These are phyloP conservation scores for Smutsia gigantea DNA, from an alignment of 2,797 vertebrate genomes.

Conservation along the genomic window DNA sequence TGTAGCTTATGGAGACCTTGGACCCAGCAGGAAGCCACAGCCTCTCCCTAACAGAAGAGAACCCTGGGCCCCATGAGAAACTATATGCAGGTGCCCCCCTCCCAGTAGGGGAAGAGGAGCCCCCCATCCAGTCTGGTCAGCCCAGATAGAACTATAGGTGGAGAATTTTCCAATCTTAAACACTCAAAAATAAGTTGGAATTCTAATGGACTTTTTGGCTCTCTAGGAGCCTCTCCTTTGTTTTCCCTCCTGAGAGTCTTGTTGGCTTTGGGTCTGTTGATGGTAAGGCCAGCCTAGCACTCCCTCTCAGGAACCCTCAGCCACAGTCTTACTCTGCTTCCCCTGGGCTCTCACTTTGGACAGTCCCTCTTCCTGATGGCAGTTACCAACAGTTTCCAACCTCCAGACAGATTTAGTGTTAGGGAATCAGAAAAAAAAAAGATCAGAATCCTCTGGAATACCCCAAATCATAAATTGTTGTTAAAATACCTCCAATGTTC, in stretches of 20 bases:
- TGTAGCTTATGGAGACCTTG: not conserved
- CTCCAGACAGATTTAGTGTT: not conserved
- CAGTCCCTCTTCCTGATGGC: not conserved
- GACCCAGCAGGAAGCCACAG: not conserved
- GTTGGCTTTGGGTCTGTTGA: no score
- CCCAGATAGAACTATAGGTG: not conserved
- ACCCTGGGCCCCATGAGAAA: not conserved
- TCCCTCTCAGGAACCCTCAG: not conserved
- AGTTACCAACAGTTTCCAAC: not conserved
- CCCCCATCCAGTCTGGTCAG: not conserved
- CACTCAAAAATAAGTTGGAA: not conserved
- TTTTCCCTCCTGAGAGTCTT: not conserved
- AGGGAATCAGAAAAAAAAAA: not conserved
- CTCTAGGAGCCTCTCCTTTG: not conserved
- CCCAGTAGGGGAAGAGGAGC: rapidly evolving
- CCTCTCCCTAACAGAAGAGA: not conserved
- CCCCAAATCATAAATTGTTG: not conserved
- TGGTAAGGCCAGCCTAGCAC: not conserved
- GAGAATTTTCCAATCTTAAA: not conserved
- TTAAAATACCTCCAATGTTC: not conserved
- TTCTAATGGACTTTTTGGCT: not conserved
- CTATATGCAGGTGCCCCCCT: not conserved
- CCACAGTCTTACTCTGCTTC: not conserved
- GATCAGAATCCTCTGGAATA: not conserved
- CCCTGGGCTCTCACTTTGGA: not conserved